These are phyloP conservation scores for Melieria crassipennis DNA, from an alignment of 2,888 invertebrate species.

Conservation along the genomic window DNA sequence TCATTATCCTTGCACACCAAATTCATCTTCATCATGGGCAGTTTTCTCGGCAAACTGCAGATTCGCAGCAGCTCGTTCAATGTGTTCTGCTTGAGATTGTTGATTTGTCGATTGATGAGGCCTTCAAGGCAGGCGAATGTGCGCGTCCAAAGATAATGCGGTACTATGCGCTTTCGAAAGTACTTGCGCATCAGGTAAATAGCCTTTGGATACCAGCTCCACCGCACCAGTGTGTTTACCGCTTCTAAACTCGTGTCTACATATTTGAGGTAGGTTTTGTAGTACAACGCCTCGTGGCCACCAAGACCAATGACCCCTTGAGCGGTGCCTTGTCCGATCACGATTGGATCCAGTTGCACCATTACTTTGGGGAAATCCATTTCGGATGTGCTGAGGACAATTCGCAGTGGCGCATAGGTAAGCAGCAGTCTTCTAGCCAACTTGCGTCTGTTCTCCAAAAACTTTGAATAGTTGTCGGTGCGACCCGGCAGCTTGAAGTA, in stretches of 20 bases:
- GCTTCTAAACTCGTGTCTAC: conserved; percentile 59
- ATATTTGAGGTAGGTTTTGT: conserved; percentile 53
- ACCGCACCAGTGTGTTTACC: conserved; percentile 61
- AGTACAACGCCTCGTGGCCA: conserved; percentile 51
- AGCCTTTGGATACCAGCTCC: conserved; percentile 66
- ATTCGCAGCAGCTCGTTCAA: conserved; percentile 72
- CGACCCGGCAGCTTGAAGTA: conserved; percentile 72
- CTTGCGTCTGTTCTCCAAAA: conserved; percentile 69
- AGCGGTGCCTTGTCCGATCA: conserved; percentile 44
- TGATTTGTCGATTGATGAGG: conserved; percentile 72
- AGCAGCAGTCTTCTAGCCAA: conserved; percentile 71
- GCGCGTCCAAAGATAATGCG: conserved; percentile 52
- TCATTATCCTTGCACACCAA: conserved; percentile 48
- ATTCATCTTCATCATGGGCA: conserved; percentile 73
- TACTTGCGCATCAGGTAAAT: conserved; percentile 58
- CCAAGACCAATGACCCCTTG: conserved; percentile 49
- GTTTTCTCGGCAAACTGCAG: conserved; percentile 68
- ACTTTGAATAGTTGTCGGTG: conserved; percentile 71
- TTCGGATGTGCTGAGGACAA: conserved; percentile 57
- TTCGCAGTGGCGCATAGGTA: conserved; percentile 73
- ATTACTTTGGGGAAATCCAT: conserved; percentile 59
- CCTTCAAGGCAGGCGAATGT: conserved; percentile 66
- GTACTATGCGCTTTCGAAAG: conserved; percentile 56
- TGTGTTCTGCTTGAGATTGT: conserved; percentile 74
- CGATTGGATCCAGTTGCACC: conserved; percentile 52